Conservation (phyloP, 2,888 invertebrate genomes). For the Cosmia trapezina region DNA sequence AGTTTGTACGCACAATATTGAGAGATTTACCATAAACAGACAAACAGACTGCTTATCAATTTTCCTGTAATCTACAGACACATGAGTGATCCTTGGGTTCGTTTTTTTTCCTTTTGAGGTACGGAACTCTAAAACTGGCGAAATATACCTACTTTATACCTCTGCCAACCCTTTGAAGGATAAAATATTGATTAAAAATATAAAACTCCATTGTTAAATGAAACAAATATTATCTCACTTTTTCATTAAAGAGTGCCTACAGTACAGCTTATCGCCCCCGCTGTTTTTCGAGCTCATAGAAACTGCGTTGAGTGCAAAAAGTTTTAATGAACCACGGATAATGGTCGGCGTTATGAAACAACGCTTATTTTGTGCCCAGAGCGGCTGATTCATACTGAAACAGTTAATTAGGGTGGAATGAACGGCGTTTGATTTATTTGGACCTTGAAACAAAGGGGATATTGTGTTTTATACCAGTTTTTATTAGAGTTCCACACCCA, state of each 20-base stretch:
- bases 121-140: too few species aligned
- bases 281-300: slow-evolving; percentile 32
- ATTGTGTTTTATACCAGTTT: not conserved
- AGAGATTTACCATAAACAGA: too few species aligned
- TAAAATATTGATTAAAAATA: slow-evolving; percentile 1
- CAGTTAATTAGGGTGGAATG: slow-evolving; percentile 35
- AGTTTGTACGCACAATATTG: too few species aligned
- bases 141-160: too few species aligned
- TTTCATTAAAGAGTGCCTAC: slow-evolving; percentile 5
- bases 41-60: too few species aligned
- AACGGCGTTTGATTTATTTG: slow-evolving; percentile 22
- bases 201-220: slow-evolving; percentile 2
- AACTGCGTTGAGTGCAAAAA: slow-evolving; percentile 61
- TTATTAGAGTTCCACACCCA: not conserved
- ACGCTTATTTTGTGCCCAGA: slow-evolving; percentile 40
- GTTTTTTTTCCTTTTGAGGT: too few species aligned
- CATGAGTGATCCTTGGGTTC: too few species aligned
- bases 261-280: slow-evolving; percentile 18
- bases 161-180: not conserved
- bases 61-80: too few species aligned
- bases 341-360: slow-evolving; percentile 50
- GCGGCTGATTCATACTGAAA: slow-evolving; percentile 52
- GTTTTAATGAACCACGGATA: slow-evolving; percentile 68
- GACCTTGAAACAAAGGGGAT: not conserved
- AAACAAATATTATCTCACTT: slow-evolving; percentile 14